These are phyloP conservation scores for Sciurus niger DNA, from an alignment of 2,113 vertebrate species.

Conservation along the genomic window DNA sequence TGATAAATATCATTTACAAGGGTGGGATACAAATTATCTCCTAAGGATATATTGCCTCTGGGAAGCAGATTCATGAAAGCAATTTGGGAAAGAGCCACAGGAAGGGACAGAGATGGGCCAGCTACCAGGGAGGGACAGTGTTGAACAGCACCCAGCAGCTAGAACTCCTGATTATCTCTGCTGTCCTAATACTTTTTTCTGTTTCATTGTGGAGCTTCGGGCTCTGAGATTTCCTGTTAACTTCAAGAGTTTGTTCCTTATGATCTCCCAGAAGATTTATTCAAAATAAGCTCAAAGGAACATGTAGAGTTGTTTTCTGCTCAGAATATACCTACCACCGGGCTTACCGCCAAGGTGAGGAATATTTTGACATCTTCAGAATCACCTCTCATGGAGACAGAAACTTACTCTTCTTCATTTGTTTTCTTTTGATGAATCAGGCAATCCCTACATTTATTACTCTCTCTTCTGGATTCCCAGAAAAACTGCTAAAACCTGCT, in stretches of 20 bases:
- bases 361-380: constrained; percentile 21
- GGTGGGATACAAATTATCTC: not conserved
- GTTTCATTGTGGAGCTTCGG: not conserved
- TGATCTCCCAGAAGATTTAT: constrained; percentile 27
- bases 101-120: no score
- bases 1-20: constrained; percentile 27
- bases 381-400: not conserved
- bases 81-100: not conserved
- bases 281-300: constrained; percentile 37
- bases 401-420: not conserved
- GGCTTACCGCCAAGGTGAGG: not conserved
- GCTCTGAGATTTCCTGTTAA: not conserved
- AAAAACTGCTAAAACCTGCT: not conserved
- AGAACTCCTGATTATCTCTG: not conserved
- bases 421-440: constrained; percentile 14
- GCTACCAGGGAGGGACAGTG: not conserved
- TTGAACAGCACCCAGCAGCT: not conserved
- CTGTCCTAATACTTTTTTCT: not conserved
- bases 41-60: not conserved
- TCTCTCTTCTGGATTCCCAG: not conserved
- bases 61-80: not conserved
- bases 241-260: not conserved
- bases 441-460: not conserved
- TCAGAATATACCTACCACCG: not conserved
- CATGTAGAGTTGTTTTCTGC: not conserved